Percentiles rank a stretch among this genome's conserved stretches.
These are phyloP conservation scores for Caracal caracal DNA, from an alignment of 2,113 vertebrate species.

Conservation along the genomic window DNA sequence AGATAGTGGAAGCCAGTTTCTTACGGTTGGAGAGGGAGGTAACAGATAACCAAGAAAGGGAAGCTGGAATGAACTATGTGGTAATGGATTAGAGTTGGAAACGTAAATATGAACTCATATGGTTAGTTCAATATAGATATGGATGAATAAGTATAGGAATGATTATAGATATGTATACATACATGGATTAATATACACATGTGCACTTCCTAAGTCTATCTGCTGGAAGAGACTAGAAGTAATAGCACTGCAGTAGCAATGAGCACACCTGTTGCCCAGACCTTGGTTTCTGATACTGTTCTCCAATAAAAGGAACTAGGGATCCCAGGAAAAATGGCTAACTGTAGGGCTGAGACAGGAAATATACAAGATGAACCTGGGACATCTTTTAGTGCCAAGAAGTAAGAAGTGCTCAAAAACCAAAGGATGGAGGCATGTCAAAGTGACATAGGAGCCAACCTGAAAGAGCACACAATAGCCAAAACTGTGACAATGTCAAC, in stretches of 20 bases:
- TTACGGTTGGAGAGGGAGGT: background rate
- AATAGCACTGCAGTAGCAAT: background rate
- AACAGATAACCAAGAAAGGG: background rate
- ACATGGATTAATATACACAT: no score
- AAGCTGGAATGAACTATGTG: background rate
- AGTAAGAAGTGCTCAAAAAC: background rate
- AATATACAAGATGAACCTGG: background rate
- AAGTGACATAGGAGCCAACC: background rate
- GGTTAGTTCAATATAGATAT: background rate
- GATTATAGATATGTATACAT: background rate
- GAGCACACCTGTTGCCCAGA: background rate
- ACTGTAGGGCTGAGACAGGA: background rate
- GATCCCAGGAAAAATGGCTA: background rate
- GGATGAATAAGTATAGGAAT: background rate
- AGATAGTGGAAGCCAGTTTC: background rate
- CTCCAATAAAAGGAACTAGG: background rate
- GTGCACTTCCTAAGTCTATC: background rate
- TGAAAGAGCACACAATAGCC: background rate
- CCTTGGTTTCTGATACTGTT: background rate
- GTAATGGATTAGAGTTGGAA: background rate
- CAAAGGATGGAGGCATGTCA: background rate
- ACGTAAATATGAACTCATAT: background rate
- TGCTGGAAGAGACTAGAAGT: background rate
- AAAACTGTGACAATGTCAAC: background rate
- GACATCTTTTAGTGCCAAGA: background rate